Percentiles rank a stretch among this genome's conserved stretches.
Conservation (phyloP, 2,797 vertebrate species). For the Oreochromis mossambicus region DNA sequence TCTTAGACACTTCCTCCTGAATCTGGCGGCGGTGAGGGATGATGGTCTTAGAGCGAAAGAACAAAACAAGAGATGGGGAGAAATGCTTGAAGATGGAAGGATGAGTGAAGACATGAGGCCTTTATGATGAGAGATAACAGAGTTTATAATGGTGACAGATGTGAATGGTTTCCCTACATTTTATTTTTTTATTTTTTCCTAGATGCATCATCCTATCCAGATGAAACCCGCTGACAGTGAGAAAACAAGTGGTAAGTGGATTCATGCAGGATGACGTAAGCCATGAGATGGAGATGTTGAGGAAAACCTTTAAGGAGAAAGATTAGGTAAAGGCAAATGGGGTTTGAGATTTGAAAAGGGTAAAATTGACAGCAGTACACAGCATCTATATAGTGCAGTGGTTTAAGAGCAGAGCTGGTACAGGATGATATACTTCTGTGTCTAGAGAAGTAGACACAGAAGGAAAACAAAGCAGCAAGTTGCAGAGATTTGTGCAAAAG, state of each 20-base stretch:
- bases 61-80: slow-evolving; percentile 5
- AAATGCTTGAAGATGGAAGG: not conserved
- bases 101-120: not conserved
- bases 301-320: not conserved
- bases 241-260: slow-evolving; percentile 76
- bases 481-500: slow-evolving; percentile 28
- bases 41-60: slow-evolving; percentile 20
- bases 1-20: slow-evolving; percentile 13
- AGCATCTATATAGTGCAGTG: slow-evolving; percentile 31
- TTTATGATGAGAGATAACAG: slow-evolving; percentile 1
- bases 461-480: slow-evolving; percentile 31
- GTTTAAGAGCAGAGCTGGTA: slow-evolving; percentile 1
- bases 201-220: slow-evolving; percentile 83
- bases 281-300: not conserved
- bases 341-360: not conserved
- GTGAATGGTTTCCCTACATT: not conserved
- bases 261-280: not conserved
- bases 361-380: slow-evolving; percentile 1
- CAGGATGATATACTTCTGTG: slow-evolving; percentile 26
- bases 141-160: not conserved
- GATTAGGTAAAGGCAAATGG: not conserved
- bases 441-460: not conserved
- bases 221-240: slow-evolving; percentile 81
- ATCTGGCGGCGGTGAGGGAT: slow-evolving; percentile 7
- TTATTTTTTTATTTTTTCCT: not conserved